These are phyloP conservation scores for Hemicordylus capensis DNA, from an alignment of 2,113 vertebrate species.

Conservation along the genomic window DNA sequence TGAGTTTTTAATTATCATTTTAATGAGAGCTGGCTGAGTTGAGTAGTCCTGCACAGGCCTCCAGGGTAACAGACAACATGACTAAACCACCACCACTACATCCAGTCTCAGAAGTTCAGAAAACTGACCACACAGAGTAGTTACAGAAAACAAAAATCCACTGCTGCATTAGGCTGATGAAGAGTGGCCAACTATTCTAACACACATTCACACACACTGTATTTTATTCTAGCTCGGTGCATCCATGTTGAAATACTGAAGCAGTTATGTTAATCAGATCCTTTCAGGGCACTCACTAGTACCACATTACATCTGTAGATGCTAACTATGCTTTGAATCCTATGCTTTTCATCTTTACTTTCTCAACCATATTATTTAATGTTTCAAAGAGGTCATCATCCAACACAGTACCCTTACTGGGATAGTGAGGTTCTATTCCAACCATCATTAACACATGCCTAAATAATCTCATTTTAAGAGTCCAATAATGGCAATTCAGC, in stretches of 20 bases:
- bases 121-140: slow-evolving; percentile 55
- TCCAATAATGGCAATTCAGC: background rate
- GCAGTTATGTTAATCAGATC: slow-evolving; percentile 8
- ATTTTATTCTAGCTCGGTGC: fast-evolving
- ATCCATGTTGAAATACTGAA: background rate
- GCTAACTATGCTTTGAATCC: too few relatives aligned
- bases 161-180: background rate
- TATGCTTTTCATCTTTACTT: slow-evolving; percentile 2
- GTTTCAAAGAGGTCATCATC: background rate
- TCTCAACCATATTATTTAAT: background rate
- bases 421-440: background rate
- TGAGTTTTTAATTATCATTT: slow-evolving; percentile 70
- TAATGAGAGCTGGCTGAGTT: slow-evolving; percentile 66
- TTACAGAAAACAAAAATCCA: slow-evolving; percentile 16
- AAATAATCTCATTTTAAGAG: background rate
- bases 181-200: background rate
- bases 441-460: background rate
- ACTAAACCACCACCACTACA: slow-evolving; percentile 46
- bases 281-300: slow-evolving; percentile 37
- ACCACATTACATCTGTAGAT: slow-evolving; percentile 40
- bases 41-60: slow-evolving; percentile 48
- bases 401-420: too few relatives aligned
- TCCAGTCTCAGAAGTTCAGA: slow-evolving; percentile 42
- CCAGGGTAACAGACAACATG: slow-evolving; percentile 47
- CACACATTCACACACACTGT: fast-evolving